phyloP scores from a whole-genome alignment of 2,797 vertebrate species.

The Rachycentron canadum region DNA sequence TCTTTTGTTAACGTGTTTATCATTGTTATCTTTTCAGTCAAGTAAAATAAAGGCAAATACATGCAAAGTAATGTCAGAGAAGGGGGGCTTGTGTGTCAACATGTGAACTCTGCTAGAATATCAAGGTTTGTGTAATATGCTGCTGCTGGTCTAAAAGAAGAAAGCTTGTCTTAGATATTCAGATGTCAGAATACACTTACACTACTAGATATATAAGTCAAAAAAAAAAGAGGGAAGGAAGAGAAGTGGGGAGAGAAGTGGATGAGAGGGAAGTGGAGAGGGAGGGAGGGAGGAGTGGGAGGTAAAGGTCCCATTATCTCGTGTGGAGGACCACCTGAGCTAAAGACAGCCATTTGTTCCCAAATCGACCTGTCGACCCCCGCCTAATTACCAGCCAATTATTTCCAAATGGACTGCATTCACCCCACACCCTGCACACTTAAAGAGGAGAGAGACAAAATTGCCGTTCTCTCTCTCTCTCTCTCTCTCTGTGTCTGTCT shows the following conservation, averaged over 20 bases:
- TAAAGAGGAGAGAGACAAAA: conserved; percentile 72
- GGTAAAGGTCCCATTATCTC: conserved; percentile 84
- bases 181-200: background rate
- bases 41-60: conserved; percentile 22
- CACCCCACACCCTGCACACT: conserved; percentile 75
- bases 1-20: background rate
- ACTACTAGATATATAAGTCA: conserved; percentile 18
- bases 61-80: conserved; percentile 17
- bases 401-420: conserved; percentile 86
- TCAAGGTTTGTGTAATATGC: background rate
- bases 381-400: conserved; percentile 93
- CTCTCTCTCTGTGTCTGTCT: conserved; percentile 27
- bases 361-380: conserved; percentile 90
- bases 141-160: background rate
- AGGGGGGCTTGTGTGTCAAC: background rate
- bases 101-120: background rate
- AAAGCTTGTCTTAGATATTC: background rate
- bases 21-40: conserved; percentile 4
- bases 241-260: background rate
- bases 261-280: background rate
- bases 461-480: conserved; percentile 53
- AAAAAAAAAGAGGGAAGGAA: conserved; percentile 4
- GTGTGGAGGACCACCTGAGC: conserved; percentile 87
- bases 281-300: conserved; percentile 28
- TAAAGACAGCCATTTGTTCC: conserved; percentile 90